These are phyloP conservation scores for Cheilosia urbana DNA, from an alignment of 2,888 invertebrate species.

Conservation along the genomic window DNA sequence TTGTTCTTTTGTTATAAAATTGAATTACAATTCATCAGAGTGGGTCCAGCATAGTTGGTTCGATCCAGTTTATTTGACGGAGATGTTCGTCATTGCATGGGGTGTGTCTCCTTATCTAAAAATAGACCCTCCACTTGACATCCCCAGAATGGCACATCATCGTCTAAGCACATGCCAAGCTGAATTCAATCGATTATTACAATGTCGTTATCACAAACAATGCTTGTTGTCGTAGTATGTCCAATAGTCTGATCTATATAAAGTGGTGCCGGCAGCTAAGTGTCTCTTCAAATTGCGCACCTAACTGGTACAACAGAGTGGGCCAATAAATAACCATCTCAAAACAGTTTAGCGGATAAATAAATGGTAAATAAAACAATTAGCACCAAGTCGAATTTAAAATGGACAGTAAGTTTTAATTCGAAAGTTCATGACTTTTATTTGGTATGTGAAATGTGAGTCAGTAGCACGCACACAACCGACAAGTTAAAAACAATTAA, in stretches of 20 bases:
- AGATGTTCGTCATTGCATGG: not conserved
- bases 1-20: conserved; percentile 1
- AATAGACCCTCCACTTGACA: conserved; percentile 11
- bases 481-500: not conserved
- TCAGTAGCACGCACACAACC: not conserved
- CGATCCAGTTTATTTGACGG: not conserved
- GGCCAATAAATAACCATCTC: not conserved
- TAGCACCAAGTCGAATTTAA: conserved; percentile 26
- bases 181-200: not conserved
- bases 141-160: not conserved
- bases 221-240: no score
- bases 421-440: conserved; percentile 7
- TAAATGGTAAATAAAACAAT: conserved; percentile 33
- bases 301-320: conserved; percentile 1
- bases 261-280: no score
- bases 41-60: conserved; percentile 9
- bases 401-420: conserved; percentile 11
- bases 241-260: not conserved
- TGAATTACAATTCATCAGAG: not conserved
- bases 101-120: conserved; percentile 18
- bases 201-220: not conserved
- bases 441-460: not conserved
- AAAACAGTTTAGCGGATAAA: not conserved
- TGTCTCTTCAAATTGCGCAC: conserved; percentile 11
- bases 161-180: not conserved